These are phyloP conservation scores for Caenorhabditis sulstoni DNA, from an alignment of 2,888 invertebrate species.

Conservation along the genomic window DNA sequence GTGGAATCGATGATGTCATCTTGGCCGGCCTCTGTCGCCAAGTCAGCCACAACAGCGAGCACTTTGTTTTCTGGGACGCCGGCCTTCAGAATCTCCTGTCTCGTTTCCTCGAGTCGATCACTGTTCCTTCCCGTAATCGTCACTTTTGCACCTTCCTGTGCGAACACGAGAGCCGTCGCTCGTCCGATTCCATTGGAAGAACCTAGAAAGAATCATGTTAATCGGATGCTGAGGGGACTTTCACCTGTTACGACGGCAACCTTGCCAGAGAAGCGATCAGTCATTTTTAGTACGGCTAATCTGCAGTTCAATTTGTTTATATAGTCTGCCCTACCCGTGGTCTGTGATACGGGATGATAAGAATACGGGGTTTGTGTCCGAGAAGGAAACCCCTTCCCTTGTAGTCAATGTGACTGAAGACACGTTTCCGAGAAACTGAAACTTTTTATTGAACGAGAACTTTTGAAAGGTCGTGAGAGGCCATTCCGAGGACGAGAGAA, in stretches of 20 bases:
- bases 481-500: conserved; percentile 25
- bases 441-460: conserved; percentile 12
- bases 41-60: conserved; percentile 13
- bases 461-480: conserved; percentile 24
- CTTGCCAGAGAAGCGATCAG: conserved; percentile 15
- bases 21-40: conserved; percentile 17
- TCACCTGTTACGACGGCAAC: conserved; percentile 34
- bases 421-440: not conserved
- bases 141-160: conserved; percentile 33
- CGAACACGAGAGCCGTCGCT: conserved; percentile 25
- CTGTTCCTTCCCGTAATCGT: conserved; percentile 39
- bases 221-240: not conserved
- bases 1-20: conserved; percentile 30
- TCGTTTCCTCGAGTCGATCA: conserved; percentile 25
- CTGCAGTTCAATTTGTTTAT: not conserved
- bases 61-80: conserved; percentile 31
- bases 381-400: not conserved
- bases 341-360: not conserved
- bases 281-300: not conserved
- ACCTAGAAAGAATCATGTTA: conserved; percentile 8
- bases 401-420: not conserved
- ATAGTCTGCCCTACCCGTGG: not conserved
- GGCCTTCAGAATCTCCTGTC: conserved; percentile 16
- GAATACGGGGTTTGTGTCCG: not conserved
- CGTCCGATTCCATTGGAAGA: conserved; percentile 46